Conservation (phyloP, 2,113 vertebrate species). For the Vicugna pacos region DNA sequence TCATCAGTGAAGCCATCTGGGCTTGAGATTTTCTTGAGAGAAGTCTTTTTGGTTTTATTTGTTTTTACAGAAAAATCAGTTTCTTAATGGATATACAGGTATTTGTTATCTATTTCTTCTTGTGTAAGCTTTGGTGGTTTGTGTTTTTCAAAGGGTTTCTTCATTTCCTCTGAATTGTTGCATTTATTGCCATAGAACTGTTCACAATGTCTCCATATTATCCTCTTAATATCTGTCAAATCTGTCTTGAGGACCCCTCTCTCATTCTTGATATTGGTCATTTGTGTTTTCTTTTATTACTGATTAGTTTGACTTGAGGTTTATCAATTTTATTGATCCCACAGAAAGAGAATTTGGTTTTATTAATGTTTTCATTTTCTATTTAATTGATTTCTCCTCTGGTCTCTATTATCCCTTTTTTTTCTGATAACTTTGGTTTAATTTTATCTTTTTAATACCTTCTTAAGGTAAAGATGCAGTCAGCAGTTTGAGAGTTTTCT, state of each 20-base stretch:
- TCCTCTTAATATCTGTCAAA: neutral
- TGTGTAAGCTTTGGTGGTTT: neutral
- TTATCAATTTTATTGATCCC: conserved; percentile 12
- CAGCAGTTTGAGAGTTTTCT: neutral
- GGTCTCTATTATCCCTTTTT: neutral
- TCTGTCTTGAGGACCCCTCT: neutral
- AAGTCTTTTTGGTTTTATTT: neutral
- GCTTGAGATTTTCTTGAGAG: neutral
- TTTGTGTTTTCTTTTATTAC: neutral
- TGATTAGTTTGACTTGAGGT: neutral
- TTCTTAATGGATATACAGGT: neutral
- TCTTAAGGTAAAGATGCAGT: neutral
- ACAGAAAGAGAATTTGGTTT: conserved; percentile 5
- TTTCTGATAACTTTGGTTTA: neutral
- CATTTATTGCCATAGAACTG: neutral
- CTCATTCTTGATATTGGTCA: neutral
- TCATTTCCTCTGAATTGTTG: neutral
- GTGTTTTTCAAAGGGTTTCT: neutral
- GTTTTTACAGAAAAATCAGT: neutral
- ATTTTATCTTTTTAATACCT: neutral
- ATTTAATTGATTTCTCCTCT: neutral
- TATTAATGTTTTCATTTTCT: neutral
- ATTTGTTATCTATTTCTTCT: neutral
- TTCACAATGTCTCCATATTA: neutral
- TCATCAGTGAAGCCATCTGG: neutral